Evolutionary conservation across 1,140 invertebrate genomes (phyloP), one percentile per base, ranked within the genome.

Genomic region (Trichoplusia ni): DNA sequence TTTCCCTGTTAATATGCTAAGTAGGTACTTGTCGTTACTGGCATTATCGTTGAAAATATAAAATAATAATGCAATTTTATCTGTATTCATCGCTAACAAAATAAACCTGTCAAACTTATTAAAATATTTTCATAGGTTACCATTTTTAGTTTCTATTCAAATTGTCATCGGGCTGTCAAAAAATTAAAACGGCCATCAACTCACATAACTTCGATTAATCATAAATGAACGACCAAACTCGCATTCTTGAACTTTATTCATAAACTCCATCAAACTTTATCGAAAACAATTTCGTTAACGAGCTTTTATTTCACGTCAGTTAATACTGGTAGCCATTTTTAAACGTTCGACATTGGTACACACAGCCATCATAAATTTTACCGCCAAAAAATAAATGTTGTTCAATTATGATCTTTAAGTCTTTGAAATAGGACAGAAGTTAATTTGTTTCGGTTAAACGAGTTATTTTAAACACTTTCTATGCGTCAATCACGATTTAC

Each of bases 401-500:
- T 21, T 27, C 62, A 7, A 66, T 37, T 62, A 25, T 8, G 16
- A 47, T 46, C 66, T 49, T 25, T 68, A 68, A 23, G 13, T 11
- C 42, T 23, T 56, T 27, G 21, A 23, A 8, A 8, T 42, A 58
- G 9, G 54, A 42, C 4, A n/a, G 11, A 21, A 29, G 13, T 1
- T 31, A 33, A 19, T 44, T 21, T 53, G 4, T 5, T 21, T 13
- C 5, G 21, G 6, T 16, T 6, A 11, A 11, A 18, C 18, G 1
- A 6, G 8, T 31, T 8, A 21, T 31, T 29, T 40, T 38, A 56
- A 66, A 46, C 67, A 73, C 77, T 84, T 82, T 85, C 81, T 83
- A 82, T 69, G 69, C 81, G 81, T 86, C 82, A 83, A 84, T 86
- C 81, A 84, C 38, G 63, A 72, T 73, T 69, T 70, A 77, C 67